These are phyloP conservation scores for Plebejus melissa DNA, from an alignment of 2,888 invertebrate genomes.

Conservation along the genomic window DNA sequence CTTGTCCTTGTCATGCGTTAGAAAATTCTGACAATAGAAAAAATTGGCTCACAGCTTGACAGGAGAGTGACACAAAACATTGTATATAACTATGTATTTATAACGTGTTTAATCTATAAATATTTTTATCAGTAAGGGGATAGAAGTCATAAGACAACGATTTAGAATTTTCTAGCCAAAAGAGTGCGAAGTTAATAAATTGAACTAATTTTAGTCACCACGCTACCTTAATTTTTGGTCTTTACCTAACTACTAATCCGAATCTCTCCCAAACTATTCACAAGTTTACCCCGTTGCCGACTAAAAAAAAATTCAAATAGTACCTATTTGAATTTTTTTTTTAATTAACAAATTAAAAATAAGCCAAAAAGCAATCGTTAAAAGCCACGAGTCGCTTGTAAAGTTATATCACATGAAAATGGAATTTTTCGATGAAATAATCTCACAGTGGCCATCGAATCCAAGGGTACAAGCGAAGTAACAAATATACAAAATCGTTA, in stretches of 20 bases:
- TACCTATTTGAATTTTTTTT: no score
- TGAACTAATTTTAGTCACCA: not conserved
- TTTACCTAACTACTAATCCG: not conserved
- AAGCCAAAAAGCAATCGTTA: not conserved
- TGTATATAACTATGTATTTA: not conserved
- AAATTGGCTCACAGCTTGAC: not conserved
- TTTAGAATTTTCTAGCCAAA: not conserved
- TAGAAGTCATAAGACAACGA: not conserved
- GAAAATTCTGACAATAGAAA: not conserved
- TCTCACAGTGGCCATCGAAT: conserved; percentile 16
- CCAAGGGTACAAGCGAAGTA: conserved; percentile 25
- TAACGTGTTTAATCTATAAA: not conserved
- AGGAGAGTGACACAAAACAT: not conserved
- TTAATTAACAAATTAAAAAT: not conserved
- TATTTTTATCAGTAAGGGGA: not conserved
- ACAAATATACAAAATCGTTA: conserved; percentile 23
- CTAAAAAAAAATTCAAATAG: not conserved
- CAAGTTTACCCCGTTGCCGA: conserved; percentile 2
- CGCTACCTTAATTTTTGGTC: conserved; percentile 2
- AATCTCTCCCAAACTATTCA: not conserved
- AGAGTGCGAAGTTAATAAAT: not conserved
- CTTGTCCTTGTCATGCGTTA: no score
- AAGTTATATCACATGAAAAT: not conserved
- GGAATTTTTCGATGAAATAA: conserved; percentile 4
- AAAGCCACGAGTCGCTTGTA: not conserved